Conservation (phyloP, 2,797 vertebrate species). For the Eulemur albifrons region DNA sequence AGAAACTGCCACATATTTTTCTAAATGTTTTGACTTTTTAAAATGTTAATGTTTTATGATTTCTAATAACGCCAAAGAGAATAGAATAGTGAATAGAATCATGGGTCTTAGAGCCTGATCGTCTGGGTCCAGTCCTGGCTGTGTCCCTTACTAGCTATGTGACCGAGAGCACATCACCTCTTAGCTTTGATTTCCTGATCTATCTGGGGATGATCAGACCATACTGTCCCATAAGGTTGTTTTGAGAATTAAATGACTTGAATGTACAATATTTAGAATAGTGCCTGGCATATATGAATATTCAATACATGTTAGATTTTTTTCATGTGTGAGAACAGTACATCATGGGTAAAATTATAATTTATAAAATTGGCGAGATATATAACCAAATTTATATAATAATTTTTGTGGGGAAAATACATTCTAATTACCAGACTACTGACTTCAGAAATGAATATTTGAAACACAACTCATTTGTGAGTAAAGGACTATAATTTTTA, state of each 20-base stretch:
- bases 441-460: conserved; percentile 21
- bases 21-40: background rate
- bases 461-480: background rate
- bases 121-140: background rate
- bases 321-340: background rate
- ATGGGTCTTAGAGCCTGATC: background rate
- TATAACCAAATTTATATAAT: background rate
- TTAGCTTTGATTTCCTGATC: background rate
- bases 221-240: background rate
- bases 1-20: background rate
- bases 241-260: conserved; percentile 35
- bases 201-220: background rate
- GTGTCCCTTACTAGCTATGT: background rate
- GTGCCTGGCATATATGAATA: background rate
- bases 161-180: background rate
- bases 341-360: conserved; percentile 21
- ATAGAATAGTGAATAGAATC: background rate
- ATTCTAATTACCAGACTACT: background rate
- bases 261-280: background rate
- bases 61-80: conserved; percentile 7
- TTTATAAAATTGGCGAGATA: background rate
- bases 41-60: background rate
- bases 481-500: background rate
- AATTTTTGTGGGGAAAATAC: background rate
- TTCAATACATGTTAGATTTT: background rate